Evolutionary conservation across 2,888 invertebrate genomes (phyloP).

Genomic region (Anoplius nigerrimus): DNA sequence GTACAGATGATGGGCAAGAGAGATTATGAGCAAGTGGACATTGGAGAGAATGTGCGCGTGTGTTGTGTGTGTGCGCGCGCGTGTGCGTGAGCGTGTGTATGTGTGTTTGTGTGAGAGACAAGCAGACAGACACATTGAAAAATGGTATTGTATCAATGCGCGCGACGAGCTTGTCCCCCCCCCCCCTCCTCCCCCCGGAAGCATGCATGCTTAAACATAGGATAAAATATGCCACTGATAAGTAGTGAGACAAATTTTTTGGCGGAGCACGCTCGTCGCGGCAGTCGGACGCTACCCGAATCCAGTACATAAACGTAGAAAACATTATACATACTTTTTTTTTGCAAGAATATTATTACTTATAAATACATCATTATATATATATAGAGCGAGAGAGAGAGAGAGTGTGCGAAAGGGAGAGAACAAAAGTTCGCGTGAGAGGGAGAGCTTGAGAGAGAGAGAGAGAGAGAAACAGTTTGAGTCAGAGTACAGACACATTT

Average conservation of each 20-base stretch:
- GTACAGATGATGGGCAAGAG: too few species aligned
- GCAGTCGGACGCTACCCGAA: constrained; percentile 49
- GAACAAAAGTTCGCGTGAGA: constrained; percentile 5
- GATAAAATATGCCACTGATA: constrained; percentile 25
- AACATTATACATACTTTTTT: constrained; percentile 66
- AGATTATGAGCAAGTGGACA: too few species aligned
- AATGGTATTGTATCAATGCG: constrained; percentile 52
- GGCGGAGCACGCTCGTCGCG: constrained; percentile 61
- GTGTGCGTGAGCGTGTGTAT: too few species aligned
- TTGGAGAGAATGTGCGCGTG: too few species aligned
- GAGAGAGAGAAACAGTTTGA: constrained; percentile 37
- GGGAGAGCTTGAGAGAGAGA: constrained; percentile 39
- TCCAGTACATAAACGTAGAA: constrained; percentile 57
- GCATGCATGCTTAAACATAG: constrained; percentile 35
- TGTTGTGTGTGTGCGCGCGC: too few species aligned
- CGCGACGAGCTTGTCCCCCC: constrained; percentile 58
- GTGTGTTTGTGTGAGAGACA: too few species aligned
- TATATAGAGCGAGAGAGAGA: constrained; percentile 43
- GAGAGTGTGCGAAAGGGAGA: constrained; percentile 26
- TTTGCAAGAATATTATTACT: constrained; percentile 69
- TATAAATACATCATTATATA: constrained; percentile 68
- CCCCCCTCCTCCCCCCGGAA: too few species aligned
- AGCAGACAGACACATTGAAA: constrained; percentile 4
- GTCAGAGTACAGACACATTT: constrained; percentile 47
- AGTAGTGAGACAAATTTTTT: constrained; percentile 31